Evolutionary conservation across 2,797 vertebrate genomes (phyloP).

Genomic region (Alca torda): DNA sequence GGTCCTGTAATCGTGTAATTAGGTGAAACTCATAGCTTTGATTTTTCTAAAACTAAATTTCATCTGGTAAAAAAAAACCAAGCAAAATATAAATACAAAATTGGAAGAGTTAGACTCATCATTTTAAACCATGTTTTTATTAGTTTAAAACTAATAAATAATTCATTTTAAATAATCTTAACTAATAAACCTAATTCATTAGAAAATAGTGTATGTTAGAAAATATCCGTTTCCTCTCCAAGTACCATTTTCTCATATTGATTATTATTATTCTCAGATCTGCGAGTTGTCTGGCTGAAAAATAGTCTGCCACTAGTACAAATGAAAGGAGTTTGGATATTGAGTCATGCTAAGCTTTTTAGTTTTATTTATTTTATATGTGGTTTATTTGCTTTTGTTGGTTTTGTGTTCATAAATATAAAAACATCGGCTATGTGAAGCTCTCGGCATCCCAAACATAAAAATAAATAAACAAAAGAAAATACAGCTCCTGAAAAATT

Average conservation of each 20-base stretch:
- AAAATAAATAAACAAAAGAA: background rate
- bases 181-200: slow-evolving; percentile 15
- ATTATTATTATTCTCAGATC: slow-evolving; percentile 33
- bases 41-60: slow-evolving; percentile 2
- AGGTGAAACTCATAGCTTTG: slow-evolving; percentile 8
- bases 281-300: slow-evolving; percentile 21
- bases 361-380: background rate
- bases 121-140: background rate
- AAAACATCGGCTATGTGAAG: background rate
- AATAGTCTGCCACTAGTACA: background rate
- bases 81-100: background rate
- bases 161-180: background rate
- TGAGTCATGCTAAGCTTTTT: background rate
- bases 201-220: background rate
- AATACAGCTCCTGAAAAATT: background rate
- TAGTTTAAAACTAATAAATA: background rate
- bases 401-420: background rate
- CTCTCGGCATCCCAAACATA: background rate
- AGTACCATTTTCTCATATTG: slow-evolving; percentile 17
- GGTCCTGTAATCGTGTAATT: background rate
- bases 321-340: background rate
- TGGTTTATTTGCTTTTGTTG: background rate
- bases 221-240: background rate
- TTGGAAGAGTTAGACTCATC: background rate
- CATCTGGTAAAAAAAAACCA: background rate